These are phyloP conservation scores for Heliconius ismenius DNA, from an alignment of 2,888 invertebrate species.

Conservation along the genomic window DNA sequence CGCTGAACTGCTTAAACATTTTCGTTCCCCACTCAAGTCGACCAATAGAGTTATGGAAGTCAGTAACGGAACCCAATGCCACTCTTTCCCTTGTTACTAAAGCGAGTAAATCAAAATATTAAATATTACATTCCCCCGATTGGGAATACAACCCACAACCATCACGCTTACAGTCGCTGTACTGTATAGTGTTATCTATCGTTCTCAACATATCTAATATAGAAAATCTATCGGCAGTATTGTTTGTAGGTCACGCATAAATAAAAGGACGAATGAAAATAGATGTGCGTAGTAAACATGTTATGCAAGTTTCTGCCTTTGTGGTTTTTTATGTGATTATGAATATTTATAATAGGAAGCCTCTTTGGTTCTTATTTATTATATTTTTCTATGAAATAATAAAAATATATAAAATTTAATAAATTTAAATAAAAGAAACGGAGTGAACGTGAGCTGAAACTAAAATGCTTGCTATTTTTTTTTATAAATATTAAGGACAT, in stretches of 20 bases:
- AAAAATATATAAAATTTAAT: background rate
- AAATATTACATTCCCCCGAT: too few relatives aligned
- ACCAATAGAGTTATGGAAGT: too few relatives aligned
- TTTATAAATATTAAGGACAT: background rate
- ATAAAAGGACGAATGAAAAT: conserved; percentile 23
- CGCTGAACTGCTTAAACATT: too few relatives aligned
- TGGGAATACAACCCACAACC: too few relatives aligned
- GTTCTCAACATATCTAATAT: background rate
- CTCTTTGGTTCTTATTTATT: background rate
- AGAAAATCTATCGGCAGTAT: conserved; percentile 2
- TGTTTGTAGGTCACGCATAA: conserved; percentile 22
- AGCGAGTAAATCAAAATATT: too few relatives aligned
- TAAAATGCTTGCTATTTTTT: too few relatives aligned
- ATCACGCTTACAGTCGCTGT: too few relatives aligned
- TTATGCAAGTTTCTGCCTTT: conserved; percentile 3
- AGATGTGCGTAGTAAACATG: conserved; percentile 15
- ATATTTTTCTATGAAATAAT: background rate
- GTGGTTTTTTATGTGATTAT: conserved; percentile 4
- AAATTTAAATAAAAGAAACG: background rate
- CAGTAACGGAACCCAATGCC: too few relatives aligned
- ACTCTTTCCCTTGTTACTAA: too few relatives aligned
- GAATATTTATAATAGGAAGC: conserved; percentile 8
- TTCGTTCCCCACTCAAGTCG: too few relatives aligned
- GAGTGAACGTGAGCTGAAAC: background rate
- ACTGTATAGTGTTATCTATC: background rate